Evolutionary conservation across 2,888 invertebrate species (phyloP).

Genomic region (Ichneumoninae sp.): DNA sequence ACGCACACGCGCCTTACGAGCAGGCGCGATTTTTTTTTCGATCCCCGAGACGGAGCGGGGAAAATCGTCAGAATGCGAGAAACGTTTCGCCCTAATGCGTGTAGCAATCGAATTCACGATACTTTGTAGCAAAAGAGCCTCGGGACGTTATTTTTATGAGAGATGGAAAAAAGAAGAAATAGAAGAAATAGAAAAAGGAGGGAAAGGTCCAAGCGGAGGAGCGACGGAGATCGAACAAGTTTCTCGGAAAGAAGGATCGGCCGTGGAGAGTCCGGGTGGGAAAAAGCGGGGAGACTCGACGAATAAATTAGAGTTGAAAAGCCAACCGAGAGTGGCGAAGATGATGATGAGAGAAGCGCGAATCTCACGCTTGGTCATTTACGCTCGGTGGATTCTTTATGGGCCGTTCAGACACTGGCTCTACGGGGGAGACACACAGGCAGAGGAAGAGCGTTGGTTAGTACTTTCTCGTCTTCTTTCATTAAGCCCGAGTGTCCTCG

Average conservation of each 20-base stretch:
- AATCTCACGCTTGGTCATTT: constrained; percentile 37
- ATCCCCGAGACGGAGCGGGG: neutral
- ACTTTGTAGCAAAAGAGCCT: constrained; percentile 8
- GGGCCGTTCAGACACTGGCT: constrained; percentile 29
- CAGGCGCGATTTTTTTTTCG: constrained; percentile 18
- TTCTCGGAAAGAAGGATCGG: constrained; percentile 19
- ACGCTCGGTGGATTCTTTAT: constrained; percentile 46
- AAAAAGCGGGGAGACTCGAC: neutral
- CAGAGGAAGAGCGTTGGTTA: neutral
- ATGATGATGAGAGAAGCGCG: constrained; percentile 36
- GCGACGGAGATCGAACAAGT: constrained; percentile 24
- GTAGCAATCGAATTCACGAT: neutral
- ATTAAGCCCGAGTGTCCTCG: neutral
- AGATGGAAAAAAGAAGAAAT: neutral
- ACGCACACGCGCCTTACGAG: constrained; percentile 30
- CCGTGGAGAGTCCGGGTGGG: neutral
- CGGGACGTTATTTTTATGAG: neutral
- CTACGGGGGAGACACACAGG: neutral
- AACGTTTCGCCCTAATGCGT: neutral
- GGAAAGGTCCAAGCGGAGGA: neutral
- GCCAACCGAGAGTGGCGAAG: constrained; percentile 13
- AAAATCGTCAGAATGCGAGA: constrained; percentile 17
- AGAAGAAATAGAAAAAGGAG: neutral
- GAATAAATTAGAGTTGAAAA: constrained; percentile 8
- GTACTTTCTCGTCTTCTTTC: constrained; percentile 10